Percentiles rank a stretch among this genome's conserved stretches.
Conservation (phyloP, 2,888 invertebrate species). For the Macroteleia sp. region DNA sequence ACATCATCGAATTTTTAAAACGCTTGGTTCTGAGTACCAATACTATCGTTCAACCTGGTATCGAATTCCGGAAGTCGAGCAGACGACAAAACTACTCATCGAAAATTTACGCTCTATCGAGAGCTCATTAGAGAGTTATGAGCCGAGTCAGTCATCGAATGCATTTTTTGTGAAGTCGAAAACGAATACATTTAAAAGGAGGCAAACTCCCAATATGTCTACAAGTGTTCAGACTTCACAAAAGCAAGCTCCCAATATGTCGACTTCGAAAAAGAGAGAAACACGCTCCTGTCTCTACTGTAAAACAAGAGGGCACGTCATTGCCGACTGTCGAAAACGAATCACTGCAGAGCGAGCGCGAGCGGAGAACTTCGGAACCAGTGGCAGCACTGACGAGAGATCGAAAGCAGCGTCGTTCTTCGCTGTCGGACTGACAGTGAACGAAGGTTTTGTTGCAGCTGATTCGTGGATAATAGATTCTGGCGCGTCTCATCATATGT, state of each 20-base stretch:
- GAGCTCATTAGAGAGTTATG: not conserved
- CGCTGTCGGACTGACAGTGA: slow-evolving; percentile 44
- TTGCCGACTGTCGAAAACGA: slow-evolving; percentile 49
- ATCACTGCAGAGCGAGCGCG: slow-evolving; percentile 23
- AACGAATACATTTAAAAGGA: too few species aligned
- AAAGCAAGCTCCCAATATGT: not conserved
- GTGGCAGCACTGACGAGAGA: too few species aligned
- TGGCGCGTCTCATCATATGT: slow-evolving; percentile 41
- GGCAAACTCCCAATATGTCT: too few species aligned
- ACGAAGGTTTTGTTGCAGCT: slow-evolving; percentile 36
- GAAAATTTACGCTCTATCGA: slow-evolving; percentile 56
- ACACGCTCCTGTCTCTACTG: slow-evolving; percentile 56
- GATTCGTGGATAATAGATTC: slow-evolving; percentile 61
- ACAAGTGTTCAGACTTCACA: too few species aligned
- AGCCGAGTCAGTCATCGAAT: not conserved
- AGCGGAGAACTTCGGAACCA: not conserved
- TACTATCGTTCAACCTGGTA: slow-evolving; percentile 65
- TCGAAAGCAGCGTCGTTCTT: slow-evolving; percentile 51
- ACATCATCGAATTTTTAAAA: slow-evolving; percentile 67
- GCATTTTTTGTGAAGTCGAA: not conserved
- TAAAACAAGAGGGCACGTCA: slow-evolving; percentile 56
- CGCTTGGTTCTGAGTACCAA: slow-evolving; percentile 64
- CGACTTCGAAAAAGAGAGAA: slow-evolving; percentile 15
- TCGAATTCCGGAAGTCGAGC: slow-evolving; percentile 60
- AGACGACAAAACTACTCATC: slow-evolving; percentile 60